Evolutionary conservation across 2,113 vertebrate genomes (phyloP), one percentile per base, ranked within the genome.

Genomic region (Barnardius zonarius): DNA sequence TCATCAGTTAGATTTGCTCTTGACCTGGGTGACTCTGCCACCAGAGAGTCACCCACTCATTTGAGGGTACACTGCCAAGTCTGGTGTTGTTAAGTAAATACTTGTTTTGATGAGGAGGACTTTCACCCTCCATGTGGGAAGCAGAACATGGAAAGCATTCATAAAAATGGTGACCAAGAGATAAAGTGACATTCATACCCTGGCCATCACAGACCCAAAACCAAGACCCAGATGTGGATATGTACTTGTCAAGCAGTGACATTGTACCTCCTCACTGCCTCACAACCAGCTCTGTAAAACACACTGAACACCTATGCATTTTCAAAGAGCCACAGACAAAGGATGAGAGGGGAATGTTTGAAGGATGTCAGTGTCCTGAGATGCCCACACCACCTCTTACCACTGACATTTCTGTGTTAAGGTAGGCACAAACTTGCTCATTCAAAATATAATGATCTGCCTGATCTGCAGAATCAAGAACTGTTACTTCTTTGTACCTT

Each of bases 181-280:
- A 25, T 0, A 4, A 0, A 8, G 44, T 59, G 64, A 61, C 20
- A 15, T 59, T 74, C 39, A 43, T 5, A 86, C 7, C 18, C 18
- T 4, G 3, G 12, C 46, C 22, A 6, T 62, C 43, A 83, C 30
- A 88, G 73, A 72, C 37, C 14, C 46, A 61, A 75, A 86, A 10
- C n/a, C 68, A 55, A 86, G 83, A 13, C 33, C 11, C 31, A 48
- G 33, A 11, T 0, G 0, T 11, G 43, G 30, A 43, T 52, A 33
- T 20, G 20, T 28, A 16, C 33, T 57, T 1, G 0, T 10, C 31
- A 17, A 66, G 19, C 6, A 2, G 39, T 69, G 49, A 17, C 63
- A 8, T 0, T 17, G 25, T 16, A 35, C 3, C 30, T 44, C 43
- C 83, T 74, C 15, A 10, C 24, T 31, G 59, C 55, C 75, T 63